phyloP scores from a whole-genome alignment of 2,797 vertebrate genomes.

The Cossypha heuglini region DNA sequence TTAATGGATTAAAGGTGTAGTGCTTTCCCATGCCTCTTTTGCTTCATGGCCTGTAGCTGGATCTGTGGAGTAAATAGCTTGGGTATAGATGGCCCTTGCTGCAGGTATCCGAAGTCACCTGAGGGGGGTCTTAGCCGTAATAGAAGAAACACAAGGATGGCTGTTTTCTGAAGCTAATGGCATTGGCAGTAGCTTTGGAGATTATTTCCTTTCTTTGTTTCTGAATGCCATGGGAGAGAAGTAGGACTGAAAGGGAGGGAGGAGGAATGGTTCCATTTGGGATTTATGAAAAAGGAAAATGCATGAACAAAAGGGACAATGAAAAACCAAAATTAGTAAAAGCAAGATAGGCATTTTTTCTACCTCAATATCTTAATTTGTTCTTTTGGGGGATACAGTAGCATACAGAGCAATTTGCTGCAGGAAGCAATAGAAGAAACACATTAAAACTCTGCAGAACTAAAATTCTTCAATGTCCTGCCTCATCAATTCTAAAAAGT shows the following conservation, averaged over 20 bases:
- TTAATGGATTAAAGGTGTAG: not conserved
- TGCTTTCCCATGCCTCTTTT: not conserved
- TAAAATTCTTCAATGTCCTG: not conserved
- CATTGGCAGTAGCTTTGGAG: not conserved
- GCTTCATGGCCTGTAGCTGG: not conserved
- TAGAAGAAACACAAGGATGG: not conserved
- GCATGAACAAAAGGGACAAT: not conserved
- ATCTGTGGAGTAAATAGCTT: not conserved
- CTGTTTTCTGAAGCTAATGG: not conserved
- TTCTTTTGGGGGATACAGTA: not conserved
- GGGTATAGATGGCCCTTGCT: not conserved
- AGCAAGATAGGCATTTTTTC: not conserved
- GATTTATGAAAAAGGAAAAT: not conserved
- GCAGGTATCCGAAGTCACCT: not conserved
- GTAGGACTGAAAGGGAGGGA: not conserved
- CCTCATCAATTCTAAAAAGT: not conserved
- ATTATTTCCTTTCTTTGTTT: not conserved
- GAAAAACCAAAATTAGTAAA: constrained; percentile 3
- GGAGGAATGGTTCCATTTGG: not conserved
- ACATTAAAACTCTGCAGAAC: not conserved
- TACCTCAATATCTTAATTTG: not conserved
- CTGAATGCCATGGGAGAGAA: not conserved
- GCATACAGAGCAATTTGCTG: not conserved
- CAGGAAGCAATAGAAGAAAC: not conserved
- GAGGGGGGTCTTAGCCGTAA: not conserved